Evolutionary conservation across 2,797 vertebrate genomes (phyloP).

Genomic region (Bradypus variegatus): DNA sequence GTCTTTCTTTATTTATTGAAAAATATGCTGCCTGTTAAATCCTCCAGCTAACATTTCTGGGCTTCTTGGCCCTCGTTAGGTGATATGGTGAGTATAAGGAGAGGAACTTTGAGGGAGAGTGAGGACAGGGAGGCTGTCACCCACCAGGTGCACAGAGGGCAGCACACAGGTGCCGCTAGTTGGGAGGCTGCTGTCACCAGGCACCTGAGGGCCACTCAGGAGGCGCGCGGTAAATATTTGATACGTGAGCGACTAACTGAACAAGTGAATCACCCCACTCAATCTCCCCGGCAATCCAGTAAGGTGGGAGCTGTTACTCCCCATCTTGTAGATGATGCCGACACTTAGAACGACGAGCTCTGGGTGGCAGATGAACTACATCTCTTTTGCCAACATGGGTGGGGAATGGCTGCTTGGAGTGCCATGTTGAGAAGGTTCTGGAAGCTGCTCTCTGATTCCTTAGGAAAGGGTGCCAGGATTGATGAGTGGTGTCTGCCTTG

Average conservation of each 20-base stretch:
- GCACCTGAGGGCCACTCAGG: fast-evolving
- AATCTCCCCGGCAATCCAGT: neutral
- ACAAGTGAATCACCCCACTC: neutral
- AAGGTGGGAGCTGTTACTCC: too few relatives aligned
- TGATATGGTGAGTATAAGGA: neutral
- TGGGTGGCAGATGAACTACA: fast-evolving
- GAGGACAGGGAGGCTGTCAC: neutral
- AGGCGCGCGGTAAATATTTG: neutral
- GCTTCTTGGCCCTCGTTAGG: neutral
- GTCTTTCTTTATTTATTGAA: neutral
- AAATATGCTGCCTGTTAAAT: neutral
- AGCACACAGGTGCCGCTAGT: fast-evolving
- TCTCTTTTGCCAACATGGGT: neutral
- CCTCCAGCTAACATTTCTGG: neutral
- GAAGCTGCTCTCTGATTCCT: neutral
- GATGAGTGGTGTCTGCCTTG: neutral
- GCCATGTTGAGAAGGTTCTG: neutral
- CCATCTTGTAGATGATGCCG: neutral
- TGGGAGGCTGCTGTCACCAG: neutral
- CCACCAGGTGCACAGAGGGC: neutral
- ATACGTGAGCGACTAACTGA: neutral
- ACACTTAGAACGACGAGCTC: neutral
- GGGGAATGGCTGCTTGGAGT: neutral
- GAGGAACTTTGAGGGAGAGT: neutral
- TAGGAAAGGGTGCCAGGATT: neutral